Evolutionary conservation across 2,888 invertebrate genomes (phyloP).

Genomic region (Clepsis dumicolana): DNA sequence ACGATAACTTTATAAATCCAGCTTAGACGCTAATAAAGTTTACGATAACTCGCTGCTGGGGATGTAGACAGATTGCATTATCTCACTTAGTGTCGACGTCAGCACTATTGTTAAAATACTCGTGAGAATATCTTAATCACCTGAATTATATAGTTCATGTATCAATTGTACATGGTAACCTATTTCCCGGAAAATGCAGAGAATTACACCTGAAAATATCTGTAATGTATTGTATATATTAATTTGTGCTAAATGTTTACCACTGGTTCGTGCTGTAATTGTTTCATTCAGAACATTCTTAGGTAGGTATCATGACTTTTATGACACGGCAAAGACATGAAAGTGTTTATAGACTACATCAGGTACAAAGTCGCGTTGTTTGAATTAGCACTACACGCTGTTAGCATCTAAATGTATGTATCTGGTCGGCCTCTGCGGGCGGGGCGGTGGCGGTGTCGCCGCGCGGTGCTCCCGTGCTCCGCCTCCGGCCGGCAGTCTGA

Average conservation of each 20-base stretch:
- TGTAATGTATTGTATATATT: background rate
- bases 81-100: conserved; percentile 36
- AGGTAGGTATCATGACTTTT: conserved; percentile 29
- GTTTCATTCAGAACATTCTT: conserved; percentile 36
- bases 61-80: conserved; percentile 36
- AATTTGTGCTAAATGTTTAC: background rate
- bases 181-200: conserved; percentile 2
- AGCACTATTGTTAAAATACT: conserved; percentile 26
- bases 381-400: conserved; percentile 69
- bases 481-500: conserved; percentile 72
- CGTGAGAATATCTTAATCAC: conserved; percentile 19
- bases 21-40: conserved; percentile 26
- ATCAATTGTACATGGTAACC: background rate
- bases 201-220: background rate
- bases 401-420: conserved; percentile 52
- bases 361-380: conserved; percentile 60
- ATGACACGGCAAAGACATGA: conserved; percentile 29
- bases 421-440: conserved; percentile 59
- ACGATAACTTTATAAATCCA: conserved; percentile 25
- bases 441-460: conserved; percentile 57
- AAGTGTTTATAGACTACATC: conserved; percentile 28
- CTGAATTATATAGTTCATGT: conserved; percentile 16
- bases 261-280: conserved; percentile 8
- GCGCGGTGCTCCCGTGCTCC: conserved; percentile 50
- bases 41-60: conserved; percentile 22